Conservation (phyloP, 1,140 invertebrate species). For the Bombus waltoni region DNA sequence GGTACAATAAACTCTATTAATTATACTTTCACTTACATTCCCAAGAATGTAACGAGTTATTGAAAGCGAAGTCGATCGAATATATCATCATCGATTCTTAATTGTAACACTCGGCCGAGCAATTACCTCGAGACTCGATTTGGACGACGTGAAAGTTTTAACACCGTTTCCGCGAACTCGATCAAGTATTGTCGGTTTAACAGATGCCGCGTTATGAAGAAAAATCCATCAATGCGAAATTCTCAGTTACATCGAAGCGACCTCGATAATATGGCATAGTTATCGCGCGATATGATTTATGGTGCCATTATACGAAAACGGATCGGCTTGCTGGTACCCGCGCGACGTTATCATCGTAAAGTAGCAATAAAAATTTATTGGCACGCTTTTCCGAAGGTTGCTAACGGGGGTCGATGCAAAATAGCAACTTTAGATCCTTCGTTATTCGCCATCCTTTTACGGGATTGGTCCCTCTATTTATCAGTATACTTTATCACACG, state of each 20-base stretch:
- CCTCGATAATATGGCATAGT: slow-evolving; percentile 61
- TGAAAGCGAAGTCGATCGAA: not conserved
- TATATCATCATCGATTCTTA: not conserved
- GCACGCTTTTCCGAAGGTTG: slow-evolving; percentile 48
- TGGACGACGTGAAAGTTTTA: not conserved
- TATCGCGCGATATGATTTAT: slow-evolving; percentile 70
- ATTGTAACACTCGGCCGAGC: not conserved
- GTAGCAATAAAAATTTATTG: slow-evolving; percentile 79
- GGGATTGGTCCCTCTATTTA: slow-evolving; percentile 13
- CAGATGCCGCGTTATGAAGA: slow-evolving; percentile 6
- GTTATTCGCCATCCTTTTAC: slow-evolving; percentile 36
- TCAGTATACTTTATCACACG: slow-evolving; percentile 11
- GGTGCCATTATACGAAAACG: slow-evolving; percentile 75
- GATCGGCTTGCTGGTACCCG: slow-evolving; percentile 70
- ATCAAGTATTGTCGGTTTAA: not conserved
- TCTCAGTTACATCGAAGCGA: slow-evolving; percentile 53
- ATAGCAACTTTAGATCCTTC: slow-evolving; percentile 43
- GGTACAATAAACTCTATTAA: too few relatives aligned
- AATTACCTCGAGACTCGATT: not conserved
- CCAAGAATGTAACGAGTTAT: not conserved
- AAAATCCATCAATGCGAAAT: slow-evolving; percentile 62
- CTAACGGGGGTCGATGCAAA: slow-evolving; percentile 52
- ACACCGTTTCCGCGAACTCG: not conserved
- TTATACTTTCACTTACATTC: too few relatives aligned
- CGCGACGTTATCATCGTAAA: slow-evolving; percentile 76